These are phyloP conservation scores for Pagetopsis macropterus DNA, from an alignment of 2,797 vertebrate species.

Conservation along the genomic window DNA sequence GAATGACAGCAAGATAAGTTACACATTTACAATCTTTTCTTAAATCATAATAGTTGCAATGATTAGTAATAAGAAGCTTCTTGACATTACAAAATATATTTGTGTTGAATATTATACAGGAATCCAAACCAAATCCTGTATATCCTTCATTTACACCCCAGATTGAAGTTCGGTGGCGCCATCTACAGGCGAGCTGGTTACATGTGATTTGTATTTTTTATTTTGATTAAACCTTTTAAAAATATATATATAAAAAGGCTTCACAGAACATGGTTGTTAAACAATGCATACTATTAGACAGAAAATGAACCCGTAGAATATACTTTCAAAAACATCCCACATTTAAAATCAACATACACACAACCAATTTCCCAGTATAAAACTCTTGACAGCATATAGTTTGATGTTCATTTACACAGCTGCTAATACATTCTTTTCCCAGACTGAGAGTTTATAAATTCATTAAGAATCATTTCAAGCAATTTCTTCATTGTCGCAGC, in stretches of 20 bases:
- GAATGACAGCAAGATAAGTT: conserved; percentile 4
- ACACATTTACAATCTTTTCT: conserved; percentile 24
- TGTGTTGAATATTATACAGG: neutral
- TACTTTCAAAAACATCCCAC: conserved; percentile 18
- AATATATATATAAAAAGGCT: conserved; percentile 20
- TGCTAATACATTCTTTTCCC: neutral
- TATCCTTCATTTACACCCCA: conserved; percentile 1
- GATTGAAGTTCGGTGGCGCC: conserved; percentile 33
- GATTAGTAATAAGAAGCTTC: conserved; percentile 16
- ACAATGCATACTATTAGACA: conserved; percentile 13
- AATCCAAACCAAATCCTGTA: conserved; percentile 2
- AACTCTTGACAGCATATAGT: conserved; percentile 13
- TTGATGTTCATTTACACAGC: neutral
- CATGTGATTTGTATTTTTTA: neutral
- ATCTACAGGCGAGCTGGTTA: conserved; percentile 1
- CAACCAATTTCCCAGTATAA: conserved; percentile 10
- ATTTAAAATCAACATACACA: neutral
- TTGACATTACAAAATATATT: neutral
- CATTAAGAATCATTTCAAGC: conserved; percentile 1
- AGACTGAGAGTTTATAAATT: neutral
- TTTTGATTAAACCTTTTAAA: neutral
- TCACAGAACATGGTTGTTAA: conserved; percentile 15
- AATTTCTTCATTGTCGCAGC: conserved; percentile 21
- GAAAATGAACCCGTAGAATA: conserved; percentile 23
- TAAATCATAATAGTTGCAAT: conserved; percentile 6